These are phyloP conservation scores for Digitonthophagus gazella DNA, from an alignment of 2,888 invertebrate genomes.

Conservation along the genomic window DNA sequence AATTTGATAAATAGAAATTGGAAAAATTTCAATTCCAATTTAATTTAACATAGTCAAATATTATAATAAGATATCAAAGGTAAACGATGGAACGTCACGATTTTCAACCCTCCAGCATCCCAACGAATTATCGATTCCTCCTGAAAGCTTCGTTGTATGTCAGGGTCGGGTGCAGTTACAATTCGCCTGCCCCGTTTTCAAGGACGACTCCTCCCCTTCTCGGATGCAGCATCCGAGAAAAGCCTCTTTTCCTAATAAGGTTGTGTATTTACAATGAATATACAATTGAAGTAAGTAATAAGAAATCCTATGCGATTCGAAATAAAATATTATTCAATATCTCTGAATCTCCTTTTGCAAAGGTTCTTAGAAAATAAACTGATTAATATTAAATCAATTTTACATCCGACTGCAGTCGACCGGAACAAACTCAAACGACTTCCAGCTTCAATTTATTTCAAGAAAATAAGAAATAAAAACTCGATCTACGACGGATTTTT, in stretches of 20 bases:
- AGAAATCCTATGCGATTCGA: too few species aligned
- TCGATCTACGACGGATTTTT: not conserved
- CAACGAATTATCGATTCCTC: not conserved
- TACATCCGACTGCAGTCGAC: not conserved
- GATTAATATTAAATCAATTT: not conserved
- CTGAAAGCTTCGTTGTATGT: not conserved
- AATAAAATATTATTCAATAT: too few species aligned
- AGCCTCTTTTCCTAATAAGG: not conserved
- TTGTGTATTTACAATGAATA: too few species aligned
- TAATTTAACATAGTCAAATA: too few species aligned
- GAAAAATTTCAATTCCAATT: too few species aligned
- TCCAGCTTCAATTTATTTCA: not conserved
- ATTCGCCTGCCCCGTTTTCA: not conserved
- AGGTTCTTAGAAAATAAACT: too few species aligned
- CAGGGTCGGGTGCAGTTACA: not conserved
- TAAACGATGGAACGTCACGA: not conserved
- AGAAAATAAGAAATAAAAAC: not conserved
- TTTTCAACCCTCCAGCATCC: not conserved
- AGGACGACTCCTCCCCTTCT: not conserved
- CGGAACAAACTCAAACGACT: not conserved
- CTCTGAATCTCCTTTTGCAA: too few species aligned
- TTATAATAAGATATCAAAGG: not conserved
- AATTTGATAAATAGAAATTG: too few species aligned
- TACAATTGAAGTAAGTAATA: too few species aligned
- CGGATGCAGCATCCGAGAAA: not conserved